phyloP scores from a whole-genome alignment of 2,888 invertebrate species.

The Dolichopus griseipennis region DNA sequence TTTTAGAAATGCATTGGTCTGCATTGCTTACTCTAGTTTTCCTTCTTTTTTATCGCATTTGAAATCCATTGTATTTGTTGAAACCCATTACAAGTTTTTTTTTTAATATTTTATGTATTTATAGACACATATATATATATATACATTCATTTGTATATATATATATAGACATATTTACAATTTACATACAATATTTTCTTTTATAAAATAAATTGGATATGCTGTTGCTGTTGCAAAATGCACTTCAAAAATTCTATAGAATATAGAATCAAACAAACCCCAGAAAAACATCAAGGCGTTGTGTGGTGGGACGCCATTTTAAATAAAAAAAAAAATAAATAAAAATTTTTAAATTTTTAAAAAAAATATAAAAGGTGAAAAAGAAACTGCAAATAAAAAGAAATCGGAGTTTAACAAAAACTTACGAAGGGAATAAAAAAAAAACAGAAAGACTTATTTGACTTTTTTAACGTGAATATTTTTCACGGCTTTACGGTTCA shows the following conservation, averaged over 20 bases:
- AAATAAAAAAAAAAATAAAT: not conserved
- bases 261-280: not conserved
- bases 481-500: not conserved
- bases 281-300: not conserved
- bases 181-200: no score
- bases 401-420: no score
- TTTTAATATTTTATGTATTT: not conserved
- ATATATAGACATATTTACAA: not conserved
- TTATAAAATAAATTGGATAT: not conserved
- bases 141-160: not conserved
- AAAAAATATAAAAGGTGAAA: not conserved
- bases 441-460: not conserved
- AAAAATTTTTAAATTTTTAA: not conserved
- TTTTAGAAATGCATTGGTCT: not conserved
- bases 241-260: not conserved
- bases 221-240: not conserved
- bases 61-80: no score
- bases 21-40: no score
- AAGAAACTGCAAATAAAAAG: no score
- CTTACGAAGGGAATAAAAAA: no score
- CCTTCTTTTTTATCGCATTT: no score
- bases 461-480: slow-evolving; percentile 4
- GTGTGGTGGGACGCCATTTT: not conserved
- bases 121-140: no score
- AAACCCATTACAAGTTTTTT: not conserved